Conservation (phyloP, 2,888 invertebrate species). For the Catocala fraxini region DNA sequence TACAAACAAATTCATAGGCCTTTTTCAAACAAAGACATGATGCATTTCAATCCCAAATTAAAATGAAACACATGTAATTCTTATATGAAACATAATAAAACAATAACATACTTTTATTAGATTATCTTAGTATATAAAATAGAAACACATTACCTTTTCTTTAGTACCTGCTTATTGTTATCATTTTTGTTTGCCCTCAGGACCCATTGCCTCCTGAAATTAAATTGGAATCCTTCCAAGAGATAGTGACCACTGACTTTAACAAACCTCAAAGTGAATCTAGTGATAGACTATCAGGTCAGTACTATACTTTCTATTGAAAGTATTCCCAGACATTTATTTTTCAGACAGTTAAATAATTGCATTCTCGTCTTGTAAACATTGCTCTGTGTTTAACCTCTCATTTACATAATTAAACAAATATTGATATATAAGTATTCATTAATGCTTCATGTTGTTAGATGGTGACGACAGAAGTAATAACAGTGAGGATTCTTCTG, state of each 20-base stretch:
- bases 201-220: conserved; percentile 60
- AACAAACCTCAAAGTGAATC: conserved; percentile 50
- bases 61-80: too few relatives aligned
- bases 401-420: neutral
- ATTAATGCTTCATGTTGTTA: conserved; percentile 25
- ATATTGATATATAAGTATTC: neutral
- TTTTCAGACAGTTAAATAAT: too few relatives aligned
- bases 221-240: conserved; percentile 61
- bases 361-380: too few relatives aligned
- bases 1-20: too few relatives aligned
- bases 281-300: conserved; percentile 63
- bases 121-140: neutral
- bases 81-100: too few relatives aligned
- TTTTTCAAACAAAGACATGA: too few relatives aligned
- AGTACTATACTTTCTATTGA: neutral
- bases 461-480: conserved; percentile 57
- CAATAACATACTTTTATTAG: too few relatives aligned
- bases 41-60: too few relatives aligned
- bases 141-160: neutral
- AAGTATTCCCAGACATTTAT: too few relatives aligned
- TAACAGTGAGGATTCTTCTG: conserved; percentile 59
- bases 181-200: conserved; percentile 48
- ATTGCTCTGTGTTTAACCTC: too few relatives aligned
- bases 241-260: conserved; percentile 54
- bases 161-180: neutral